Evolutionary conservation across 1,140 invertebrate genomes (phyloP).

Genomic region (Bombus waltoni): DNA sequence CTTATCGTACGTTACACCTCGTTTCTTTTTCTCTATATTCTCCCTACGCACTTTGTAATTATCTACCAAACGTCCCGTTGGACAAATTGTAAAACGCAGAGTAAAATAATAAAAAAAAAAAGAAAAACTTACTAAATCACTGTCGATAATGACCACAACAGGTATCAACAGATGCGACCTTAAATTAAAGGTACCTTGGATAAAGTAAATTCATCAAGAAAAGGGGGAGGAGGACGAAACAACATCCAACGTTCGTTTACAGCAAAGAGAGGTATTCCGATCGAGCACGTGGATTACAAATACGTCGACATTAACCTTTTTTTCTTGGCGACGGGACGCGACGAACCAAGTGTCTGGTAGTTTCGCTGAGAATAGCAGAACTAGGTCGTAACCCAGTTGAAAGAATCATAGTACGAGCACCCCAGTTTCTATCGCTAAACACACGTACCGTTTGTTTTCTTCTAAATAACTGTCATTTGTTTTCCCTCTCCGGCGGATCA

Average conservation of each 20-base stretch:
- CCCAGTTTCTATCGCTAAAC: conserved; percentile 37
- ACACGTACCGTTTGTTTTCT: conserved; percentile 17
- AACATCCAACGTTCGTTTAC: not conserved
- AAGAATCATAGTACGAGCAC: conserved; percentile 22
- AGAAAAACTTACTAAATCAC: too few relatives aligned
- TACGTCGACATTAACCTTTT: conserved; percentile 50
- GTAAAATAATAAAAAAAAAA: too few relatives aligned
- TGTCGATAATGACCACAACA: too few relatives aligned
- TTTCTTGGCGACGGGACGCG: conserved; percentile 41
- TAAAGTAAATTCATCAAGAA: too few relatives aligned
- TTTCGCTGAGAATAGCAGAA: conserved; percentile 69
- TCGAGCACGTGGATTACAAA: conserved; percentile 2
- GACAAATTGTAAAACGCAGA: too few relatives aligned
- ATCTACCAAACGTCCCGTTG: too few relatives aligned
- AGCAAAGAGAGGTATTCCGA: not conserved
- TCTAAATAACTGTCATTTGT: conserved; percentile 21
- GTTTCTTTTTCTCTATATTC: too few relatives aligned
- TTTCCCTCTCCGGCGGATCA: not conserved
- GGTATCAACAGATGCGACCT: too few relatives aligned
- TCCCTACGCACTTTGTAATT: too few relatives aligned
- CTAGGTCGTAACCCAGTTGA: conserved; percentile 62
- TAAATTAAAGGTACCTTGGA: too few relatives aligned
- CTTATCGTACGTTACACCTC: too few relatives aligned
- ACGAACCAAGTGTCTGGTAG: conserved; percentile 55
- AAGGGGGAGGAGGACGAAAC: not conserved